These are phyloP conservation scores for Peromyscus aztecus DNA, from an alignment of 2,797 vertebrate species.

Conservation along the genomic window DNA sequence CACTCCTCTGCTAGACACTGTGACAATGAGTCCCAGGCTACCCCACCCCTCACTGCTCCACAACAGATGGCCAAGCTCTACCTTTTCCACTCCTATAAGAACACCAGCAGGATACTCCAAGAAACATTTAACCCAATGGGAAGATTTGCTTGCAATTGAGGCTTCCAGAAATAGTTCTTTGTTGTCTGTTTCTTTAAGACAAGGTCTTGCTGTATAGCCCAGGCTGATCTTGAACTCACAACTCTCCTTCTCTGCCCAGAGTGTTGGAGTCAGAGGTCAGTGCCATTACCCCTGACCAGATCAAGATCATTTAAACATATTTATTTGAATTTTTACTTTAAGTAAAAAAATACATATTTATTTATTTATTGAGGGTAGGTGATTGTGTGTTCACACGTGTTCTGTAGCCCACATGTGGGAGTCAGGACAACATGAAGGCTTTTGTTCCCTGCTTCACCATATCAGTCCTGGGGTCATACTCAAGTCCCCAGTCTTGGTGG, in stretches of 20 bases:
- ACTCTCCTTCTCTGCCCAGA: background rate
- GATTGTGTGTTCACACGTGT: background rate
- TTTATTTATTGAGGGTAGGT: background rate
- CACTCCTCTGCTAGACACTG: background rate
- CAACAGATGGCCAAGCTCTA: background rate
- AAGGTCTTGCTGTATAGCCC: background rate
- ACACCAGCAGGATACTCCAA: background rate
- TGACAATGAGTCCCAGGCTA: background rate
- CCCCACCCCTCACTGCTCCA: background rate
- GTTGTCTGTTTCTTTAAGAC: background rate
- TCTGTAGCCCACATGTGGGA: background rate
- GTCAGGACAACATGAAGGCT: background rate
- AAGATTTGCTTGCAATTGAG: conserved; percentile 16
- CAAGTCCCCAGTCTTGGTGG: background rate
- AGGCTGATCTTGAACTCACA: background rate
- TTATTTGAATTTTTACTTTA: background rate
- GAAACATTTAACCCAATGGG: background rate
- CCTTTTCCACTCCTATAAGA: background rate
- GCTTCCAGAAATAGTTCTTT: background rate
- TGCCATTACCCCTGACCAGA: background rate
- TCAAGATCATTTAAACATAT: background rate
- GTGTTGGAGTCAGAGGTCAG: background rate
- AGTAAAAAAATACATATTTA: background rate
- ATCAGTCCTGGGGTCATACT: background rate
- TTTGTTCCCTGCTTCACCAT: background rate